A percentile compares a stretch with the other conserved stretches of the same genome.
These are phyloP conservation scores for Caenorhabditis tropicalis DNA, from an alignment of 1,140 invertebrate genomes.

Conservation along the genomic window DNA sequence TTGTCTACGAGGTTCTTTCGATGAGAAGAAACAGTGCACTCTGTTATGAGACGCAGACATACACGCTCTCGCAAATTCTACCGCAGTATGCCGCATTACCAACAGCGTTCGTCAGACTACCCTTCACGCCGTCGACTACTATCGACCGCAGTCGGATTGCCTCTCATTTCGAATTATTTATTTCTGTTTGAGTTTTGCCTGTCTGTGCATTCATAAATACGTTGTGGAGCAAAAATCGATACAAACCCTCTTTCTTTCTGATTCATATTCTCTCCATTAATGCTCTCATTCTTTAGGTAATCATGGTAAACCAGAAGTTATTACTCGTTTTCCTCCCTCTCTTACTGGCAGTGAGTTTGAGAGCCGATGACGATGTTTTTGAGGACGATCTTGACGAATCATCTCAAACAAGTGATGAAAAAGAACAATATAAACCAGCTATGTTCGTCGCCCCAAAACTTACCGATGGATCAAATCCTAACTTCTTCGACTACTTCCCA, in stretches of 20 bases:
- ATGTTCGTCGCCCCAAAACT: constrained; percentile 46
- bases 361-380: constrained; percentile 35
- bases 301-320: not conserved
- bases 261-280: not conserved
- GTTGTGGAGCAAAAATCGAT: not conserved
- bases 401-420: not conserved
- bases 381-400: constrained; percentile 12
- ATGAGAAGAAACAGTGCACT: not conserved
- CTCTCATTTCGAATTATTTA: not conserved
- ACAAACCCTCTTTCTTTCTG: not conserved
- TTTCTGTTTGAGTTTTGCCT: not conserved
- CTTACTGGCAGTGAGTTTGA: not conserved
- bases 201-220: not conserved
- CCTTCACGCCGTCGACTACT: not conserved
- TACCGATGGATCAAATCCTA: constrained; percentile 62
- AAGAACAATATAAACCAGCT: constrained; percentile 36
- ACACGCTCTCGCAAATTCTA: constrained; percentile 34
- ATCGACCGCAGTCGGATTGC: no score
- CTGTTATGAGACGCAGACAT: not conserved
- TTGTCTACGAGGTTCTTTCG: not conserved
- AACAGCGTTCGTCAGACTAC: not conserved
- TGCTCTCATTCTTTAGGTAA: not conserved
- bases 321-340: not conserved
- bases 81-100: not conserved
- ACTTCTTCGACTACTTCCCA: constrained; percentile 89